Evolutionary conservation across 1,140 invertebrate genomes (phyloP).

Genomic region (Trichogramma pretiosum): DNA sequence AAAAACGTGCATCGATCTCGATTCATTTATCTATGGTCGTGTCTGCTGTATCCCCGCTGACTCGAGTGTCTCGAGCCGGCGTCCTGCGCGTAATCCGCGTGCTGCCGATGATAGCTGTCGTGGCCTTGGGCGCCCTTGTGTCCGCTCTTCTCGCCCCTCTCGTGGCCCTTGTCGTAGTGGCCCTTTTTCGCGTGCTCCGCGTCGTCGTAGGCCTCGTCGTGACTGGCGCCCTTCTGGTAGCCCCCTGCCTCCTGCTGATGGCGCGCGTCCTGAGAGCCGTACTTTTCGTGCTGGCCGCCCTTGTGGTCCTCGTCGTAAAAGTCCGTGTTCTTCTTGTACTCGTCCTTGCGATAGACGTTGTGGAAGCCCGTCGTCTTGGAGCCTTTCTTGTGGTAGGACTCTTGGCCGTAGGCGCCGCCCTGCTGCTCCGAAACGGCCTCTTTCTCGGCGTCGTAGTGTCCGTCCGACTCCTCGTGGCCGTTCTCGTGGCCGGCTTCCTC

Average conservation of each 20-base stretch:
- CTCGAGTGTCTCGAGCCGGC: slow-evolving; percentile 33
- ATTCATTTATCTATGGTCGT: slow-evolving; percentile 11
- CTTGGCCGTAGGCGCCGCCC: slow-evolving; percentile 53
- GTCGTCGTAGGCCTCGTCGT: slow-evolving; percentile 44
- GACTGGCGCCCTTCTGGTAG: slow-evolving; percentile 43
- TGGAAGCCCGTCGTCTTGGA: slow-evolving; percentile 61
- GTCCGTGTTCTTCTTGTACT: slow-evolving; percentile 64
- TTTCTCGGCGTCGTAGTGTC: slow-evolving; percentile 57
- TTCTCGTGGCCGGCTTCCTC: slow-evolving; percentile 57
- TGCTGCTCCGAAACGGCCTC: slow-evolving; percentile 59
- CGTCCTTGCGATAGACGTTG: slow-evolving; percentile 64
- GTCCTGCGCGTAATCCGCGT: slow-evolving; percentile 39
- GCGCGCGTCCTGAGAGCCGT: slow-evolving; percentile 42
- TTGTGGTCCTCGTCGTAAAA: slow-evolving; percentile 63
- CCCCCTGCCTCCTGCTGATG: slow-evolving; percentile 42
- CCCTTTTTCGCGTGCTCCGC: slow-evolving; percentile 40
- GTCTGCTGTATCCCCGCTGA: slow-evolving; percentile 38
- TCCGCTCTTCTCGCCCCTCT: slow-evolving; percentile 34
- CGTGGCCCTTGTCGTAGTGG: slow-evolving; percentile 41
- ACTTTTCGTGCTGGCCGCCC: slow-evolving; percentile 52
- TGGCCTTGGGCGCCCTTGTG: slow-evolving; percentile 40
- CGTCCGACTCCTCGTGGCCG: slow-evolving; percentile 54
- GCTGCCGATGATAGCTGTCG: slow-evolving; percentile 33
- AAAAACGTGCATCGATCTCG: too few species aligned
- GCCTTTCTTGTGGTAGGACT: slow-evolving; percentile 57